Evolutionary conservation across 2,113 vertebrate genomes (phyloP), one percentile per base, ranked within the genome.

Genomic region (Osmerus mordax): DNA sequence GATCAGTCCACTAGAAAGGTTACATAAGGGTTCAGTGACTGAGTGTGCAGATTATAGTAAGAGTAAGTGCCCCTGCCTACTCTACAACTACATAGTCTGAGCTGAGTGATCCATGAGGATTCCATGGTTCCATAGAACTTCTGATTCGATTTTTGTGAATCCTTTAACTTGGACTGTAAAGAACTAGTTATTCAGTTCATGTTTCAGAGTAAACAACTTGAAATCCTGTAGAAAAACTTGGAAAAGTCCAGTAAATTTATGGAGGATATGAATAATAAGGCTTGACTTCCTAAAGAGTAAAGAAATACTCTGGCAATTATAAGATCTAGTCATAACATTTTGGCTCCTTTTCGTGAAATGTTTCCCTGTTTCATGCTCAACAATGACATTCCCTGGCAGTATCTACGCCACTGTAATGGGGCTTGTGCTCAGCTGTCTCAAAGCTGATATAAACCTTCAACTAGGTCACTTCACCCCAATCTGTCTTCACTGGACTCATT

Each of bases 381-480:
- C 55, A 28, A 62, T 25, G 23, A 32, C 25, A 68, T 52, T 60
- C 11, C 36, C 56, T 11, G 15, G 56, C 66, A 53, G 47, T 74
- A 2, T 72, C 16, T n/a, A 16, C 32, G 47, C 15, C 71, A 74
- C 71, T 23, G 51, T 56, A 52, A 74, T 73, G 54, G 21, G 54
- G 51, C 70, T 65, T 56, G 52, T 65, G 67, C 64, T 61, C 80
- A 78, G 78, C 70, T 81, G 80, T 77, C 65, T 70, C 61, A 74
- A 15, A 73, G 54, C 65, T 47, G 67, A 0, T 1, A 71, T 69
- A 79, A 78, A 83, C 14, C 80, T 77, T 78, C 65, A 86, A 88
- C 75, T 73, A 73, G 72, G 80, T 81, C 79, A 82, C 78, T 81
- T 76, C 53, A 77, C 68, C 76, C 80, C 83, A 67, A 81, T 87